Evolutionary conservation across 1,140 invertebrate genomes (phyloP).

Genomic region (Melipona quadrifasciata): DNA sequence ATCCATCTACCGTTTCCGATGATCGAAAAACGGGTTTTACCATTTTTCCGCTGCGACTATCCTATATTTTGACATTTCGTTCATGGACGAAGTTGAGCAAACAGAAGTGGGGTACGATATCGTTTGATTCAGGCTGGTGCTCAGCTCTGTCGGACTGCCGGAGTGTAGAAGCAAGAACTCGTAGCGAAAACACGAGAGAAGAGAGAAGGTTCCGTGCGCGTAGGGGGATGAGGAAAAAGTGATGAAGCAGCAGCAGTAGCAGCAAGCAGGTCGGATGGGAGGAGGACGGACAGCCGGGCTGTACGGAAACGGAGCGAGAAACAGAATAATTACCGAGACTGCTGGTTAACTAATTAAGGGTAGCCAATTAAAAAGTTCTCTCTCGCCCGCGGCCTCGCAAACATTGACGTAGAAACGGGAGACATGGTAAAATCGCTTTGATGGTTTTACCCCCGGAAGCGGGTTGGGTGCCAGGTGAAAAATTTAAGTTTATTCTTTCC

Average conservation of each 20-base stretch:
- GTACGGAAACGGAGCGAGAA: constrained; percentile 68
- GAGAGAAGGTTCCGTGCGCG: background rate
- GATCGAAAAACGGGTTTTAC: background rate
- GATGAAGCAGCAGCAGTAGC: background rate
- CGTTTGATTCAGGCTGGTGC: constrained; percentile 3
- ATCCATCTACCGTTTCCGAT: background rate
- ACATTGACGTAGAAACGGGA: constrained; percentile 52
- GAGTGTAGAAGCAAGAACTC: constrained; percentile 49
- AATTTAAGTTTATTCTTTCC: constrained; percentile 55
- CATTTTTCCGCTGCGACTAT: background rate
- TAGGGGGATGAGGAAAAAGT: constrained; percentile 2
- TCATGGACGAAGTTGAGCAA: constrained; percentile 48
- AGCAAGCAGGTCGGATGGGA: background rate
- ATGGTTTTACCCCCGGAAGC: constrained; percentile 35
- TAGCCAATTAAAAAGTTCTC: constrained; percentile 82
- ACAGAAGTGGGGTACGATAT: constrained; percentile 25
- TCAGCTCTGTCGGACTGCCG: background rate
- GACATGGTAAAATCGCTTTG: constrained; percentile 60
- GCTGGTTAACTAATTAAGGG: constrained; percentile 80
- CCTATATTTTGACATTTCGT: constrained; percentile 31
- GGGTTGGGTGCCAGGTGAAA: constrained; percentile 38
- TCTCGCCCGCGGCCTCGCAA: constrained; percentile 67
- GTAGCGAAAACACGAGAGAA: constrained; percentile 47
- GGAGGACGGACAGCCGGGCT: constrained; percentile 16
- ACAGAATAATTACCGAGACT: constrained; percentile 80